Base-by-base conservation (phyloP, 1,140 invertebrate genomes). In the Sesamia nonagrioides region DNA sequence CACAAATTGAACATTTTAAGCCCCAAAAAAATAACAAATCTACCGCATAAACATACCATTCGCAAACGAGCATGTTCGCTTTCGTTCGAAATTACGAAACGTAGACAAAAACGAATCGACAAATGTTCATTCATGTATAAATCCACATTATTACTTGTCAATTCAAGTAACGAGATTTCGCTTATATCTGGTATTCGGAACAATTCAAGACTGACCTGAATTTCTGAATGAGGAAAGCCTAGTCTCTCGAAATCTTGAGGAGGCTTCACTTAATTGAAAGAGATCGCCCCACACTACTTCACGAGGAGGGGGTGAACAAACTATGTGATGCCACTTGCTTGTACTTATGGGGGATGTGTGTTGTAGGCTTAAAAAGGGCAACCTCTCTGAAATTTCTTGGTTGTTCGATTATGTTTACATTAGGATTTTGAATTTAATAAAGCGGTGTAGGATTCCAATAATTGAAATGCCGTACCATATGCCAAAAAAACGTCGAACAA, bases 251-350 rank as follows among this genome's bases (percentile, higher is more conserved):
- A 58, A 40, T 21, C 50, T 52, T 50, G 71, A 90, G 88, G 69
- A 83, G 81, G 80, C 90, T 89, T 79, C 58, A 87, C 80, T 88
- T 92, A 92, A 92, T 92, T 92, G 90, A 91, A 92, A 92, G 86
- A 91, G 87, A 92, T 91, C 86, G 84, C 81, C 73, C 73, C 40
- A 66, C 71, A 58, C 54, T 63, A 61, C 58, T 75, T 27, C 7
- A 77, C 82, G 82, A 88, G 63, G 82, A 89, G 86, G 79, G 82
- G 79, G 82, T 66, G 74, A 81, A 84, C 83, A 86, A 86, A 90
- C 88, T 61, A 27, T 60, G 84, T 81, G 81, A 82, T 86, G 79
- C 82, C 82, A 80, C 84, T 86, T 83, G 83, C 76, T 50, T 82
- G 18, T 45, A 33, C 56, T 82, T 80, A 45, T 17, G 18, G 42